A percentile compares a stretch with the other conserved stretches of the same genome.
phyloP scores from a whole-genome alignment of 1,140 invertebrate genomes.

The Diorhabda sublineata region DNA sequence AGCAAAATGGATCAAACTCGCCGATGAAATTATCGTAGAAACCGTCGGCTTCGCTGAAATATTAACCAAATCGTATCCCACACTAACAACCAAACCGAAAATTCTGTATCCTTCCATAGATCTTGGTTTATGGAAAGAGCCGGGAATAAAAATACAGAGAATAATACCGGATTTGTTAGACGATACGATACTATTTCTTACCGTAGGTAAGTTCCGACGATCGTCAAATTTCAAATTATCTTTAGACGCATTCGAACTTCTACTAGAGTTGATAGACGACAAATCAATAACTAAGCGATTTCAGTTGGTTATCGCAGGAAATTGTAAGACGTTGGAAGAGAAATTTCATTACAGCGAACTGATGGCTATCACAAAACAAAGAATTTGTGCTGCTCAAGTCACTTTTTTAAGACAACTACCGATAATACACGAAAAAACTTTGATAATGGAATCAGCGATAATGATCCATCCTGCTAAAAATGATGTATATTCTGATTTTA shows the following conservation, averaged over 20 bases:
- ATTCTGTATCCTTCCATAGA: constrained; percentile 37
- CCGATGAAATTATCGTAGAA: constrained; percentile 38
- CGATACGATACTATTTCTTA: constrained; percentile 35
- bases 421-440: constrained; percentile 38
- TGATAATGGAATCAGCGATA: constrained; percentile 34
- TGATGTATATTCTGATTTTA: constrained; percentile 36
- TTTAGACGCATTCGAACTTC: constrained; percentile 37
- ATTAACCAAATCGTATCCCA: constrained; percentile 35
- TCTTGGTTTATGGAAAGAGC: constrained; percentile 36
- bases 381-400: constrained; percentile 36
- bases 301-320: constrained; percentile 40
- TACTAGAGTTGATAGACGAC: constrained; percentile 28
- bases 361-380: constrained; percentile 30
- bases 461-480: constrained; percentile 36
- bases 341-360: constrained; percentile 36
- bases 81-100: constrained; percentile 23
- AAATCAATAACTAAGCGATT: constrained; percentile 27
- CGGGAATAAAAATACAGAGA: constrained; percentile 32
- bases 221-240: constrained; percentile 40
- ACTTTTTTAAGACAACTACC: constrained; percentile 39
- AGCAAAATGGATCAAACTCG: constrained; percentile 33
- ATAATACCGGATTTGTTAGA: constrained; percentile 39
- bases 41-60: constrained; percentile 33
- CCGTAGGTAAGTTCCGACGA: constrained; percentile 35
- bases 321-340: constrained; percentile 32